Conservation (phyloP, 2,113 vertebrate species). For the Zapornia atra region DNA sequence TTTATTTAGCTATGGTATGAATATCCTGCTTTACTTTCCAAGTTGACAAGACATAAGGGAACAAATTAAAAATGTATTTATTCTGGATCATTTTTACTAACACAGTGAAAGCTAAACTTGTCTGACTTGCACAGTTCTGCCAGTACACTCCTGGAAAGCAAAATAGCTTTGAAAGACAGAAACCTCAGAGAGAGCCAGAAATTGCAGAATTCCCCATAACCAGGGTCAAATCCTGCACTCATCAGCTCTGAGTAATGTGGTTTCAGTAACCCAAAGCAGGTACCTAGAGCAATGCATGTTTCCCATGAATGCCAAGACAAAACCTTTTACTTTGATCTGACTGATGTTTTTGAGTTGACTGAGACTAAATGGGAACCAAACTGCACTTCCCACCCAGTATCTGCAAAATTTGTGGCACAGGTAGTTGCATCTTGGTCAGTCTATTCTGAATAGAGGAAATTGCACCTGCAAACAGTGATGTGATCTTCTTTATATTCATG, state of each 20-base stretch:
- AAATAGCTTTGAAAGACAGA: not conserved
- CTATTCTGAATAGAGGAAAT: not conserved
- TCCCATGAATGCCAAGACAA: not conserved
- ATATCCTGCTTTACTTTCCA: not conserved
- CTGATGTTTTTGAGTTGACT: not conserved
- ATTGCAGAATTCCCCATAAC: not conserved
- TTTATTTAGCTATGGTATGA: not conserved
- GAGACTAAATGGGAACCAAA: not conserved
- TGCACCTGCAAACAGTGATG: not conserved
- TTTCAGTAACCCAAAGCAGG: not conserved
- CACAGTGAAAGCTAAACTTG: not conserved
- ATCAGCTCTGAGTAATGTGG: not conserved
- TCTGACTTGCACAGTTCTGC: not conserved
- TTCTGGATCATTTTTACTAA: not conserved
- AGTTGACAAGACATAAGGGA: not conserved
- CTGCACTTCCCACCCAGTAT: not conserved
- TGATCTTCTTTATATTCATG: not conserved
- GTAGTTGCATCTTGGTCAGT: not conserved
- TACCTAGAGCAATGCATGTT: not conserved
- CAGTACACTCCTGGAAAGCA: not conserved
- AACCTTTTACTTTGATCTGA: not conserved
- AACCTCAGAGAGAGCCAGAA: not conserved
- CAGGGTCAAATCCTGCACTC: not conserved
- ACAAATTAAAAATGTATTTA: not conserved
- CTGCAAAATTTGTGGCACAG: not conserved